Percentiles rank a stretch among this genome's conserved stretches.
Conservation (phyloP, 1,140 invertebrate genomes). For the Reticulitermes speratus region DNA sequence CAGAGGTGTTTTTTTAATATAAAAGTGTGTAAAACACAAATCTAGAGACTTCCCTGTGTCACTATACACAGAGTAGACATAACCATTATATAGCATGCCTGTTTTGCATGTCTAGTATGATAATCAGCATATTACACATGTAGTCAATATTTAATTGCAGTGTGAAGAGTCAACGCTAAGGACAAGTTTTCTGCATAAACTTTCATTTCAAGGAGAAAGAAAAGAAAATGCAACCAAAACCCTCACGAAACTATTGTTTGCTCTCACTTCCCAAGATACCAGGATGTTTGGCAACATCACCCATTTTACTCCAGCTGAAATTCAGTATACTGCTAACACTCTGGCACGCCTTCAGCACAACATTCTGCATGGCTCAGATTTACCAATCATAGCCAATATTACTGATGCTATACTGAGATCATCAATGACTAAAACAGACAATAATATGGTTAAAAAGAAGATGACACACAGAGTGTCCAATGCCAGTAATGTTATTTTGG, state of each 20-base stretch:
- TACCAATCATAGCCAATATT: background rate
- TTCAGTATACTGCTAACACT: background rate
- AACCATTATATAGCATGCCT: too few species aligned
- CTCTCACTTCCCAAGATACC: too few species aligned
- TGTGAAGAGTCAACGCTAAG: background rate
- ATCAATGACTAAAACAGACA: background rate
- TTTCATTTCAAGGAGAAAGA: background rate
- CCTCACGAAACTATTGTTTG: too few species aligned
- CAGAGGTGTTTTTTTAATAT: too few species aligned
- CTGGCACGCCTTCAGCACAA: background rate
- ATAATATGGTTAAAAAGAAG: background rate
- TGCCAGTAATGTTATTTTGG: background rate
- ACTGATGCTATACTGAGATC: background rate
- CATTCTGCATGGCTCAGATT: background rate
- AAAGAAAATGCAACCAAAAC: too few species aligned
- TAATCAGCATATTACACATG: too few species aligned
- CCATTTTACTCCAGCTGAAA: too few species aligned
- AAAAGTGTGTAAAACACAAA: too few species aligned
- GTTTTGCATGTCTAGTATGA: too few species aligned
- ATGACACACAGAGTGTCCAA: background rate
- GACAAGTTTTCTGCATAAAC: background rate
- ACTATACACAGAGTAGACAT: too few species aligned
- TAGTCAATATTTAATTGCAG: background rate
- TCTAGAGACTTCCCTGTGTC: too few species aligned
- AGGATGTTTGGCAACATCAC: too few species aligned